A percentile compares a stretch with the other conserved stretches of the same genome.
Conservation (phyloP, 2,888 invertebrate genomes). For the Drosophila infuscata region DNA sequence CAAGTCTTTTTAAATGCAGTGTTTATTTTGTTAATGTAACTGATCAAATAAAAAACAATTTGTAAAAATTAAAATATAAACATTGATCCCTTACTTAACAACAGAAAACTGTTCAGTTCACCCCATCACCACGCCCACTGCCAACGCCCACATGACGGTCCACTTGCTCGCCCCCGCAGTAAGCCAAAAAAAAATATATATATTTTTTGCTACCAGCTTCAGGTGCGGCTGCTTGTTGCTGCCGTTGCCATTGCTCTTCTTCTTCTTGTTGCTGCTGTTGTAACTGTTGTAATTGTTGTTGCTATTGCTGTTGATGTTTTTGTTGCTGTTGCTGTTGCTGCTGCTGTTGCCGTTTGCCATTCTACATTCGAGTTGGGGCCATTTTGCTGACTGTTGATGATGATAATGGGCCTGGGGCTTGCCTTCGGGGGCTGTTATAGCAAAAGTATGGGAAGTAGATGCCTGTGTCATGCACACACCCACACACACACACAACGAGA, state of each 20-base stretch:
- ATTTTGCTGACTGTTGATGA: constrained; percentile 79
- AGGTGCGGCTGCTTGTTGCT: constrained; percentile 76
- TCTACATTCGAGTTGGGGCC: constrained; percentile 64
- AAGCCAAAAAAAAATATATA: background rate
- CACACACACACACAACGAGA: constrained; percentile 11
- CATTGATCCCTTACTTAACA: background rate
- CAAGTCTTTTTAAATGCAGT: background rate
- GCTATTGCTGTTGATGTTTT: constrained; percentile 17
- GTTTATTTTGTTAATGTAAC: background rate
- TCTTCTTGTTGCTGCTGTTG: constrained; percentile 8
- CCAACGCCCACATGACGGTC: constrained; percentile 36
- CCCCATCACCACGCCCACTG: constrained; percentile 28
- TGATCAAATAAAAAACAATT: background rate
- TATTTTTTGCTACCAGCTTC: constrained; percentile 60
- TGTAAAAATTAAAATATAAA: background rate
- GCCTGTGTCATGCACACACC: constrained; percentile 9
- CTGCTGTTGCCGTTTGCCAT: constrained; percentile 55
- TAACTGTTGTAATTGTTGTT: constrained; percentile 40
- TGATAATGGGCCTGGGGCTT: constrained; percentile 74
- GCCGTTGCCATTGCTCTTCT: constrained; percentile 33
- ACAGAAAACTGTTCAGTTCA: constrained; percentile 35
- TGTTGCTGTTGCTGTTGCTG: constrained; percentile 40
- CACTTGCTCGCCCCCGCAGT: background rate
- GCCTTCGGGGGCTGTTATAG: constrained; percentile 27
- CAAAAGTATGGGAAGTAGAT: constrained; percentile 20